Base-by-base conservation (phyloP, 2,113 vertebrate species). In the Tetrao urogallus region DNA sequence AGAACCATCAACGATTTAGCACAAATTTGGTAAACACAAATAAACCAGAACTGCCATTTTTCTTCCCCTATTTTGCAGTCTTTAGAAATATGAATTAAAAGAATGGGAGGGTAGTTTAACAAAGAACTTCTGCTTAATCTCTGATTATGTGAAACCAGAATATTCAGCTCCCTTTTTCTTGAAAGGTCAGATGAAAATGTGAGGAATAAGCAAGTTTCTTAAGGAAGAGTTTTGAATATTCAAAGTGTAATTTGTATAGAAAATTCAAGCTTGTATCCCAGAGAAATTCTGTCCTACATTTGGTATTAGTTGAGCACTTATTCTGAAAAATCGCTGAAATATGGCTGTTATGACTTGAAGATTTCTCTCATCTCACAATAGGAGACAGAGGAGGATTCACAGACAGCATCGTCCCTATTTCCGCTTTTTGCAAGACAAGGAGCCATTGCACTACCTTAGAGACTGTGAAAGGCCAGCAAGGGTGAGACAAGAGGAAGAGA, bases 11-110 rank as follows among this genome's bases (percentile, higher is more conserved):
- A 45, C 60, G 90, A 71, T 77, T 85, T 75, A 73, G 67, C 38
- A 82, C 43, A 93, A 65, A 40, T 43, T 50, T 69, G 38, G 69
- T 38, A 90, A 92, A 90, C 43, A 86, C 22, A 81, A 94, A 85
- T 70, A 77, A 90, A 19, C 47, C 57, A 92, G 32, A 71, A 75
- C 65, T 93, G 90, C 56, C 4, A 42, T 66, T 83, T 94, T 88
- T 71, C 32, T 50, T 77, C 58, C 75, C 89, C 73, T 78, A 25
- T 58, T 94, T 89, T 91, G 18, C 28, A 88, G 6, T 72, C 43
- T 79, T 56, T 73, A 58, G 16, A 70, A 95, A 58, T 76, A 67
- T 0, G 4, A 60, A 83, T 58, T 67, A 63, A 76, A 88, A 70
- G 18, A 91, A 91, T 54, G 28, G 24, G 7, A 70, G 7, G 45